A percentile compares a stretch with the other conserved stretches of the same genome.
phyloP scores from a whole-genome alignment of 1,140 invertebrate genomes.

The Augochlora pura region DNA sequence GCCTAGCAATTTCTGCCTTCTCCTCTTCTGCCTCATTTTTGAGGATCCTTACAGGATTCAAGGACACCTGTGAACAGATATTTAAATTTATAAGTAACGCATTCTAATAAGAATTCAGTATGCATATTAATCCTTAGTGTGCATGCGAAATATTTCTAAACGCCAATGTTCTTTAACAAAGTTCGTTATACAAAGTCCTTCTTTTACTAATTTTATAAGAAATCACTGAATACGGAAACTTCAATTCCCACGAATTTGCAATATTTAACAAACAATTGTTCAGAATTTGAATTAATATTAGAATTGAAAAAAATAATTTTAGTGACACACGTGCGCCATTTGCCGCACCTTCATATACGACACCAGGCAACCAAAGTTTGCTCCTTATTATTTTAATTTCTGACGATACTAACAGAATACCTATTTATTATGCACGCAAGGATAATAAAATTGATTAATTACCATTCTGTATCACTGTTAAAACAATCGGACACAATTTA shows the following conservation, averaged over 20 bases:
- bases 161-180: neutral
- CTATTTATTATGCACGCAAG: neutral
- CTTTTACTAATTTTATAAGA: neutral
- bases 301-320: constrained; percentile 6
- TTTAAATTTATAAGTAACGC: neutral
- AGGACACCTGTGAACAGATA: constrained; percentile 83
- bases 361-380: constrained; percentile 20
- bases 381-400: neutral
- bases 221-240: no score
- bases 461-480: constrained; percentile 26
- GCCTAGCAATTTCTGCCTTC: constrained; percentile 95
- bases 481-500: constrained; percentile 9
- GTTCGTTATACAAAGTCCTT: neutral
- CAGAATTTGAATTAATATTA: neutral
- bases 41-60: constrained; percentile 96
- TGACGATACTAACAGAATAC: neutral
- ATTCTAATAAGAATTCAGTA: neutral
- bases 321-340: constrained; percentile 64
- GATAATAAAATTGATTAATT: constrained; percentile 9
- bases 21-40: constrained; percentile 98
- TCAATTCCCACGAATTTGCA: neutral
- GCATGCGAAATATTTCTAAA: neutral
- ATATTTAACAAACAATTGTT: neutral
- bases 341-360: constrained; percentile 44
- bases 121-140: neutral